Evolutionary conservation across 2,888 invertebrate genomes (phyloP), one percentile per base, ranked within the genome.

Genomic region (Noctua janthina): DNA sequence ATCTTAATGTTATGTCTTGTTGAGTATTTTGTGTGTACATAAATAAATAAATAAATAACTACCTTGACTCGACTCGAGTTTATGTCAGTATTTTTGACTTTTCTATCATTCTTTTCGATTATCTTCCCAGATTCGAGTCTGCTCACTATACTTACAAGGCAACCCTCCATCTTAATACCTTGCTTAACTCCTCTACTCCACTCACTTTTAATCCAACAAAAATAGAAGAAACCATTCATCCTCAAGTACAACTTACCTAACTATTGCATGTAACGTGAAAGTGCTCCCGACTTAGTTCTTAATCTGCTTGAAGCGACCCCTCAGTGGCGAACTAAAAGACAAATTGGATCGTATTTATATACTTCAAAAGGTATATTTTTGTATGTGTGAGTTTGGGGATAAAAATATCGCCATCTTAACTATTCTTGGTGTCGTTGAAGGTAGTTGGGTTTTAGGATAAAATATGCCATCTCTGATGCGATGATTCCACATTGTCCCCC

Each of bases 321-420:
- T 74, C 2, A 74, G 66, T 35, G 35, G 51, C 10, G 39, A 66
- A 39, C 43, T 17, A 17, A 54, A 39, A 70, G 49, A 77, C 54
- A 62, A 71, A 67, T 74, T 20, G 35, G 43, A 70, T 39, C 66
- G 15, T 74, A 79, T 79, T 79, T 83, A 70, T 54, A 79, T 64
- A 8, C 49, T 15, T 68, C 62, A 69, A 68, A 72, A 49, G 39
- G 74, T 64, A 62, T 64, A 81, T 54, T 76, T 59, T 2, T 15
- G 64, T 56, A 8, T 2, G 39, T 69, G 51, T 43, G 15, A 13
- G 2, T 54, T 13, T 20, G 17, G 15, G 51, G 10, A n/a, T 51
- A 29, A 67, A 54, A 54, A 54, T 70, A 66, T 20, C 10, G 39
- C 11, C n/a, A 1, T 15, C 8, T n/a, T 5, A 17, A 11, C 8